Evolutionary conservation across 1,140 invertebrate species (phyloP).

Genomic region (Wiebesia pumilae): DNA sequence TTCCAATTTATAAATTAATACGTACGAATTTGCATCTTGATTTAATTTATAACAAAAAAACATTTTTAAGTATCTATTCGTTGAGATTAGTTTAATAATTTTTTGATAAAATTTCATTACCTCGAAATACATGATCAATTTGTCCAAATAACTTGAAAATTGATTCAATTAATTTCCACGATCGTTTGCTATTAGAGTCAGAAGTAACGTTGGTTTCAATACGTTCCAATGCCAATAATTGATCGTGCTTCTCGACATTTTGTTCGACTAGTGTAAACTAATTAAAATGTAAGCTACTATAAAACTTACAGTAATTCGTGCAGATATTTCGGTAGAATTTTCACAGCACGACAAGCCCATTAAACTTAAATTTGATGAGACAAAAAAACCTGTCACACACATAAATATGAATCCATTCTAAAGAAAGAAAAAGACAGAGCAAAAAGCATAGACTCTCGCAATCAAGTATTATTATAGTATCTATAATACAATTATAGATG

Average conservation of each 20-base stretch:
- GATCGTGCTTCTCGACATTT: not conserved
- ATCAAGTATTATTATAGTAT: constrained; percentile 44
- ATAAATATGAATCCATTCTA: constrained; percentile 16
- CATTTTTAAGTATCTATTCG: not conserved
- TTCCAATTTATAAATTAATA: not conserved
- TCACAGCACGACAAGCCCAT: not conserved
- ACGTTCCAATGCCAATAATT: not conserved
- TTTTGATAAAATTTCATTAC: no score
- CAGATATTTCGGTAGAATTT: not conserved
- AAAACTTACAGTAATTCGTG: not conserved
- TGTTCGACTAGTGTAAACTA: not conserved
- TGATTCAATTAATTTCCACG: not conserved
- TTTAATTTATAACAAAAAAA: not conserved
- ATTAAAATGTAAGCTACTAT: no score
- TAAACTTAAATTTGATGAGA: not conserved
- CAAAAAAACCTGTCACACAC: not conserved
- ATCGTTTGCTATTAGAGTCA: not conserved
- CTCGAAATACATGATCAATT: no score
- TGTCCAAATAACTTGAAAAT: not conserved
- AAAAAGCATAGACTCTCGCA: constrained; percentile 25
- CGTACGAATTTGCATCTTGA: not conserved
- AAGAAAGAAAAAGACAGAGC: constrained; percentile 34
- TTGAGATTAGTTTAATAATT: not conserved
- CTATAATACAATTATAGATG: constrained; percentile 24
- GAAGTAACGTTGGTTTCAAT: not conserved